Percentiles rank a stretch among this genome's conserved stretches.
phyloP scores from a whole-genome alignment of 1,140 invertebrate genomes.

The Drosophila pectinifera region DNA sequence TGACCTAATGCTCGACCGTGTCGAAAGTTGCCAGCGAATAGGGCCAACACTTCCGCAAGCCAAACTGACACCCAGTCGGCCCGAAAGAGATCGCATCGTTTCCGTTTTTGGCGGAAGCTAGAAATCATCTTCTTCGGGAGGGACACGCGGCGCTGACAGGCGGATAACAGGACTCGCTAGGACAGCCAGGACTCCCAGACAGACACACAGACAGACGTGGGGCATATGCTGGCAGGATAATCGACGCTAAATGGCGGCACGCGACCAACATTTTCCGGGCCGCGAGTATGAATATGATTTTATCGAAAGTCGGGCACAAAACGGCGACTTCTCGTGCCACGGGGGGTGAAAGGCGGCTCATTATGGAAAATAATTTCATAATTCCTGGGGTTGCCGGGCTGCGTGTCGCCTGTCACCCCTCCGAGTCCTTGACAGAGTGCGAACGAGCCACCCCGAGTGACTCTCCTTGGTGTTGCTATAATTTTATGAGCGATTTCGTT shows the following conservation, averaged over 20 bases:
- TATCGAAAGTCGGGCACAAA: conserved; percentile 50
- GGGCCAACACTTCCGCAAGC: conserved; percentile 30
- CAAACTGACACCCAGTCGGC: conserved; percentile 46
- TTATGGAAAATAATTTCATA: conserved; percentile 81
- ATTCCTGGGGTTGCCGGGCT: conserved; percentile 57
- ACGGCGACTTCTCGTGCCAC: conserved; percentile 61
- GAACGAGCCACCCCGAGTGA: conserved; percentile 45
- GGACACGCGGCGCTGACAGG: conserved; percentile 56
- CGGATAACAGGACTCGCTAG: conserved; percentile 51
- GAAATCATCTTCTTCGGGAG: conserved; percentile 66
- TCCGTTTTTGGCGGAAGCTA: conserved; percentile 52
- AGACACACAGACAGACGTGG: conserved; percentile 36
- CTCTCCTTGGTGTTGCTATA: conserved; percentile 71
- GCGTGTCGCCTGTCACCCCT: conserved; percentile 27
- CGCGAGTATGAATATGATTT: conserved; percentile 68
- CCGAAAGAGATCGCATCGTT: conserved; percentile 28
- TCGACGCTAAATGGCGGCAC: conserved; percentile 80
- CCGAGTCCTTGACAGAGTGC: conserved; percentile 58
- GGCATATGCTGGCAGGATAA: conserved; percentile 73
- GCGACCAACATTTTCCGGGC: conserved; percentile 75
- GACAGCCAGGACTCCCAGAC: conserved; percentile 1
- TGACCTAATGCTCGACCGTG: conserved; percentile 6
- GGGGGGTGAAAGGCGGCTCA: conserved; percentile 49
- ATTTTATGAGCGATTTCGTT: conserved; percentile 81
- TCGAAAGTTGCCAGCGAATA: conserved; percentile 21